Percentiles rank a stretch among this genome's conserved stretches.
Evolutionary conservation across 2,113 vertebrate genomes (phyloP).

Genomic region (Amia ocellicauda): DNA sequence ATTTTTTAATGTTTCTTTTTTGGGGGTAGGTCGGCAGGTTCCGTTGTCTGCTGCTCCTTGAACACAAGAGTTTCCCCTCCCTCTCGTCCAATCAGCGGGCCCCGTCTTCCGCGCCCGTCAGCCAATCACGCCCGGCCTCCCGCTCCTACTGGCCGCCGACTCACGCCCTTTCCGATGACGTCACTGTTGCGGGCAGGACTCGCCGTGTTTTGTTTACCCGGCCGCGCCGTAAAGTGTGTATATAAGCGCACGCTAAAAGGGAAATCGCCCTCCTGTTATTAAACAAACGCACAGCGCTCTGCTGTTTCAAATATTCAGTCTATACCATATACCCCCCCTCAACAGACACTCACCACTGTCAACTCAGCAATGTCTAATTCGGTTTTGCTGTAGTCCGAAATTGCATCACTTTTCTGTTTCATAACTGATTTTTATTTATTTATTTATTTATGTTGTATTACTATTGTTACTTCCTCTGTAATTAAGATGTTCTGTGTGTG

Average conservation of each 20-base stretch:
- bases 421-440: too few species aligned
- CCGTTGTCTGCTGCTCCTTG: constrained; percentile 12
- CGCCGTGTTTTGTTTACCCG: constrained; percentile 51
- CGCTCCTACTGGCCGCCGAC: background rate
- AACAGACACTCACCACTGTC: too few species aligned
- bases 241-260: constrained; percentile 25
- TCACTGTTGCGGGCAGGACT: constrained; percentile 67
- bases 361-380: too few species aligned
- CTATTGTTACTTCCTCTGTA: too few species aligned
- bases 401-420: too few species aligned
- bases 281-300: too few species aligned
- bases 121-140: constrained; percentile 23
- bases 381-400: too few species aligned
- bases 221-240: constrained; percentile 20
- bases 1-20: constrained; percentile 13
- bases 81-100: constrained; percentile 43
- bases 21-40: background rate
- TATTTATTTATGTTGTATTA: too few species aligned
- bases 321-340: too few species aligned
- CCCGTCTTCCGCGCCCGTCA: constrained; percentile 25
- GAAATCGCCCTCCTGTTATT: too few species aligned
- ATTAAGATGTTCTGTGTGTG: too few species aligned
- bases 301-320: too few species aligned
- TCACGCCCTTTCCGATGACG: constrained; percentile 40
- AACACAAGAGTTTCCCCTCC: constrained; percentile 35